Conservation (phyloP, 2,113 vertebrate species). For the Psephotus haematonotus region DNA sequence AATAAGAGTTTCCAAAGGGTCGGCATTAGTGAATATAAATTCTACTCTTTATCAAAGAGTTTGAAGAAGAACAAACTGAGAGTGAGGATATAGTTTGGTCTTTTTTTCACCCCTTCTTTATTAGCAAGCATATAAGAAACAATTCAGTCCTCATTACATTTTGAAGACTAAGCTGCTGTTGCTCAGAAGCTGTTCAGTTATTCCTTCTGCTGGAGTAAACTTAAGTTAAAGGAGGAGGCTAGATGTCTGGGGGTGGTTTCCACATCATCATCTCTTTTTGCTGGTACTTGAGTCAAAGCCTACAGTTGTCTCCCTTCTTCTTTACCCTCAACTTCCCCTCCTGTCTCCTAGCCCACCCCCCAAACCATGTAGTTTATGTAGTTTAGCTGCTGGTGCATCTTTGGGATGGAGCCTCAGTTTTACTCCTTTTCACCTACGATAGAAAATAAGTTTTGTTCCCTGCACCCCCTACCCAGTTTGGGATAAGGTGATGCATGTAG, state of each 20-base stretch:
- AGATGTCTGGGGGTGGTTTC: not conserved
- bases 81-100: not conserved
- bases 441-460: not conserved
- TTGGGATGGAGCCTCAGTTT: not conserved
- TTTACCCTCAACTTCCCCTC: not conserved
- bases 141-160: not conserved
- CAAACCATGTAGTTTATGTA: not conserved
- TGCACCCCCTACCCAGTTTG: not conserved
- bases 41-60: not conserved
- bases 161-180: not conserved
- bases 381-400: not conserved
- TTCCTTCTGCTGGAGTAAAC: not conserved
- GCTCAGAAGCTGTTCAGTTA: not conserved
- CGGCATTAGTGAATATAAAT: not conserved
- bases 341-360: not conserved
- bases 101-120: not conserved
- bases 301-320: conserved; percentile 6
- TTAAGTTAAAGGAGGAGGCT: not conserved
- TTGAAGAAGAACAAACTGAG: not conserved
- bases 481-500: not conserved
- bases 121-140: not conserved
- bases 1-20: not conserved
- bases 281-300: conserved; percentile 12
- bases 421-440: not conserved
- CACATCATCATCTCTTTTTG: not conserved